Percentiles rank a stretch among this genome's conserved stretches.
Evolutionary conservation across 2,797 vertebrate genomes (phyloP).

Genomic region (Gallinago nigripennis): DNA sequence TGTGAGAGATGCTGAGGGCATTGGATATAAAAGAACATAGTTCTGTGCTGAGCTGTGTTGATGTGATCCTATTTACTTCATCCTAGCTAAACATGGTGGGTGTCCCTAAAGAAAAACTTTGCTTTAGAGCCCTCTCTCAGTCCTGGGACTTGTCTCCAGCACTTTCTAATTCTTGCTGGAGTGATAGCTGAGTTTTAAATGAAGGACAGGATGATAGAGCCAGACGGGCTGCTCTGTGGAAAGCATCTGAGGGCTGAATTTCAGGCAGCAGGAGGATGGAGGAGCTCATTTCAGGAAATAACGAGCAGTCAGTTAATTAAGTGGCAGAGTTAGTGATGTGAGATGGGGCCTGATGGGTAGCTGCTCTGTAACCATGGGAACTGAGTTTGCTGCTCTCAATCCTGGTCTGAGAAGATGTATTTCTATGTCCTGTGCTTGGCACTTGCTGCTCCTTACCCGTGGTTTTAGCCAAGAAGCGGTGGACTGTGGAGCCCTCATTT

Average conservation of each 20-base stretch:
- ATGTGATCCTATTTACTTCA: background rate
- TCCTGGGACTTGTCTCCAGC: background rate
- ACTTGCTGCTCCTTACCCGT: background rate
- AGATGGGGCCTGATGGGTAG: slow-evolving; percentile 56
- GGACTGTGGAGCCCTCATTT: background rate
- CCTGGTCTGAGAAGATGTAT: slow-evolving; percentile 37
- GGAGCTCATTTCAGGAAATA: slow-evolving; percentile 60
- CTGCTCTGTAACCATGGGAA: slow-evolving; percentile 61
- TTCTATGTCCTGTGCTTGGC: background rate
- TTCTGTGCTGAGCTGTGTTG: background rate
- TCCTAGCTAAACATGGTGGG: background rate
- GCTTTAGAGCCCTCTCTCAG: background rate
- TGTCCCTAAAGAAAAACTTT: background rate
- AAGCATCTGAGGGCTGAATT: background rate
- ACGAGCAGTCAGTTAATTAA: slow-evolving; percentile 66
- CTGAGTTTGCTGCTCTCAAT: slow-evolving; percentile 21
- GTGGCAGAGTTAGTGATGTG: slow-evolving; percentile 63
- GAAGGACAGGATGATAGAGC: background rate
- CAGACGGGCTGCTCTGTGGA: background rate
- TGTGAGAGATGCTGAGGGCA: background rate
- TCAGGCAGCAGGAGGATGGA: slow-evolving; percentile 1
- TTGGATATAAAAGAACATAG: background rate
- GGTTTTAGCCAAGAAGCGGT: background rate
- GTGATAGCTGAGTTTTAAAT: background rate
- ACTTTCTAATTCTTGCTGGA: background rate